phyloP scores from a whole-genome alignment of 2,797 vertebrate species.

The Malurus leucopterus region DNA sequence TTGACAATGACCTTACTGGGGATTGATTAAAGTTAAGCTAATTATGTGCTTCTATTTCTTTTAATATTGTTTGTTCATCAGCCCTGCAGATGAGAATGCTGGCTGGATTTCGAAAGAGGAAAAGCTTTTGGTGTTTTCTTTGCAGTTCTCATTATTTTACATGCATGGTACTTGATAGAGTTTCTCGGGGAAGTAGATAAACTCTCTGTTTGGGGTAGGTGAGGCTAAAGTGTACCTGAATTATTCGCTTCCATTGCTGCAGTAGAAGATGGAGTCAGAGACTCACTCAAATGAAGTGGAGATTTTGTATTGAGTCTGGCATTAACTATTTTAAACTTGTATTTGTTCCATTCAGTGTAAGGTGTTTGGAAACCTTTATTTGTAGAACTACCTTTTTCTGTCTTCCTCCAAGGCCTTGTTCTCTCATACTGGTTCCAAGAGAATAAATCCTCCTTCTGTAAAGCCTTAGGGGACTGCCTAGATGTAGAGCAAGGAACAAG shows the following conservation, averaged over 20 bases:
- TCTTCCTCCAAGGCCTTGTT: not conserved
- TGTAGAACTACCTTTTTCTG: not conserved
- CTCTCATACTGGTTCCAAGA: not conserved
- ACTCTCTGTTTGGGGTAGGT: not conserved
- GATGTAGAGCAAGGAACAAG: not conserved
- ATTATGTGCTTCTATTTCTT: not conserved
- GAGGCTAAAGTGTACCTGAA: not conserved
- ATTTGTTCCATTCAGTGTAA: not conserved
- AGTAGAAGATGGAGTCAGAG: not conserved
- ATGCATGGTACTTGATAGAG: not conserved
- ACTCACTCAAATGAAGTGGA: not conserved
- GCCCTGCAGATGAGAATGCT: not conserved
- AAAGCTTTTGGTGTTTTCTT: not conserved
- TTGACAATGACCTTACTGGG: not conserved
- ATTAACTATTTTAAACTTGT: not conserved
- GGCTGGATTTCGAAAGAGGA: not conserved
- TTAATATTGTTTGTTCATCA: not conserved
- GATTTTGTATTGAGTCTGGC: not conserved
- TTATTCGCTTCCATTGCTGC: not conserved
- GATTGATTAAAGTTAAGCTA: slow-evolving; percentile 3
- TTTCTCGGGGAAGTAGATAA: not conserved
- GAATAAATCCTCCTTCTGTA: not conserved
- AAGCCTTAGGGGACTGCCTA: not conserved
- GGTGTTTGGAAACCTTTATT: not conserved
- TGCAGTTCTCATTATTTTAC: not conserved